Base-by-base conservation (phyloP, 2,113 vertebrate genomes). In the Semnornis frantzii region DNA sequence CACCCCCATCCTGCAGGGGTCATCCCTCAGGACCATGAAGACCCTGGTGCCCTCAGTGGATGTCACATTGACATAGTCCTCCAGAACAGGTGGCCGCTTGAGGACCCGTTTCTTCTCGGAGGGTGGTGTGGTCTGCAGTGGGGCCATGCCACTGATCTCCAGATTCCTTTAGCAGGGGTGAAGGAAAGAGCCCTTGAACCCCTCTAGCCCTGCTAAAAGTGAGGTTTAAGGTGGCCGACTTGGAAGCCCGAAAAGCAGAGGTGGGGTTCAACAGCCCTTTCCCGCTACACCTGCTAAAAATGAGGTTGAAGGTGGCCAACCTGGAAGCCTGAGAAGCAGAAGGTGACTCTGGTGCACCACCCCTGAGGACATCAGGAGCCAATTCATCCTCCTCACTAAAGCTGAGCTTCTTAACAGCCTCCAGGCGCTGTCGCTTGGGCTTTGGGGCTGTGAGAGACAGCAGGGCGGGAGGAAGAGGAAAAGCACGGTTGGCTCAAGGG, bases 1-100 rank as follows among this genome's bases (percentile, higher is more conserved):
- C 48, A 90, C 74, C 6, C 96, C 97, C 1, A 78, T 81, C 58
- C 95, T 44, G 27, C 17, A 42, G 7, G 85, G 68, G 16, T 98
- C 98, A 1, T 98, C 98, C 34, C 92, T 98, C 62, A 99, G 89
- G 16, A 97, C 91, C 92, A 99, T 97, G 89, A 99, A 99, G 42
- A 98, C 98, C 12, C 99, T 97, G 90, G 94, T 97, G 28, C 99
- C 99, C 1, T 93, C 91, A 0, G 97, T 98, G 81, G 99, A 99
- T 0, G 99, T 99, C 92, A 99, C 99, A 0, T 97, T 98, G 97
- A 99, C 20, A n/a, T 98, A 99, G 57, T 99, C 99, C 64, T 99
- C 99, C 68, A 98, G 96, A 31, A 98, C 5, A 2, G 99, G 99
- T 0, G 99, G 98, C 10, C 99, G 97, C 87, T 87, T 98, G 65